A percentile compares a stretch with the other conserved stretches of the same genome.
Evolutionary conservation across 2,797 vertebrate species (phyloP).

Genomic region (Adrianichthys oophorus): DNA sequence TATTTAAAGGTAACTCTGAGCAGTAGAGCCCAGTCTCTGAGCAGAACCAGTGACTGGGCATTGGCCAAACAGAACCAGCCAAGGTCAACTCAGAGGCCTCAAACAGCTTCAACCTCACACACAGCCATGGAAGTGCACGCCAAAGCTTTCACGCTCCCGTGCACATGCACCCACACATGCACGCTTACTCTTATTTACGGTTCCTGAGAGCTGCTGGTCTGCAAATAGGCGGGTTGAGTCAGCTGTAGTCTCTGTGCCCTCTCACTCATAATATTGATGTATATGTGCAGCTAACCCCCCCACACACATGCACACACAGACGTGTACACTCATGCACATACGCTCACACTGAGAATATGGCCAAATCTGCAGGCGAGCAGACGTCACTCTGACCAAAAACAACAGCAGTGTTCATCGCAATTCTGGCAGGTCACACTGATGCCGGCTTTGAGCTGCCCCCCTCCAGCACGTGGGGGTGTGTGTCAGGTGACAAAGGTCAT

Average conservation of each 20-base stretch:
- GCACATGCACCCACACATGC: not conserved
- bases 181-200: constrained; percentile 7
- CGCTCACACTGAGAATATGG: constrained; percentile 14
- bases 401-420: constrained; percentile 21
- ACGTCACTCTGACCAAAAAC: constrained; percentile 54
- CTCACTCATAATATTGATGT: constrained; percentile 18
- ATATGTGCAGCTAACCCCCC: constrained; percentile 20
- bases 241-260: constrained; percentile 29
- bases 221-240: constrained; percentile 48
- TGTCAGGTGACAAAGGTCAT: constrained; percentile 32
- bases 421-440: constrained; percentile 44
- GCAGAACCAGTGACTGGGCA: too few relatives aligned
- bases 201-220: constrained; percentile 34
- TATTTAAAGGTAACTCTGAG: too few relatives aligned
- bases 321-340: constrained; percentile 1
- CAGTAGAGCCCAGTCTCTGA: too few relatives aligned
- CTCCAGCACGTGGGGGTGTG: not conserved
- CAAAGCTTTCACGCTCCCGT: constrained; percentile 11
- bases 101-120: not conserved
- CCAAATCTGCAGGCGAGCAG: constrained; percentile 41
- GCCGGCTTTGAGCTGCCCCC: constrained; percentile 9
- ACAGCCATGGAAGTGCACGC: constrained; percentile 12
- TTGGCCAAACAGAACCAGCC: too few relatives aligned
- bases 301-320: not conserved
- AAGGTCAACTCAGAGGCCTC: too few relatives aligned